Evolutionary conservation across 2,797 vertebrate genomes (phyloP).

Genomic region (Propithecus deckenii): DNA sequence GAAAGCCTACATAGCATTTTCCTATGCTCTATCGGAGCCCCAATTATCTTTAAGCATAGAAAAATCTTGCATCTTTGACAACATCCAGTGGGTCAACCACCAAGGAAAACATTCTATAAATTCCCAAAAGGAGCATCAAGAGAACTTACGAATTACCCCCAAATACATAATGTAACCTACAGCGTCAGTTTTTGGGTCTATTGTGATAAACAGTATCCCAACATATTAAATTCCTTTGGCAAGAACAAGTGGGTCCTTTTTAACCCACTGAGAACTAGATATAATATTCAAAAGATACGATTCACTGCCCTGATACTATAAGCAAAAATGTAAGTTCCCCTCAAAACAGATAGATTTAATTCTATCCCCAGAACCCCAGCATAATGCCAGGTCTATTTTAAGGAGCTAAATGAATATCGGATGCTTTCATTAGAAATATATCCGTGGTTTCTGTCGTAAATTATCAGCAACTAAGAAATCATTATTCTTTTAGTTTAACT

Average conservation of each 20-base stretch:
- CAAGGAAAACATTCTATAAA: neutral
- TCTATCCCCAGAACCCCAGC: neutral
- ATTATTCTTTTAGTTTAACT: slow-evolving; percentile 15
- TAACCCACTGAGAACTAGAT: neutral
- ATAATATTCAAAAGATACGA: neutral
- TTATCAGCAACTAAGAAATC: slow-evolving; percentile 14
- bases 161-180: neutral
- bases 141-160: neutral
- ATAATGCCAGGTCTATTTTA: neutral
- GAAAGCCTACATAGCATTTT: neutral
- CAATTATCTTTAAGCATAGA: neutral
- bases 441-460: slow-evolving; percentile 7
- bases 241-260: slow-evolving; percentile 16
- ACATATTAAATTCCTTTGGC: neutral
- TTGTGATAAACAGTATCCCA: neutral
- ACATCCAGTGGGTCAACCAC: neutral
- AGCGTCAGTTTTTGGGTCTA: neutral
- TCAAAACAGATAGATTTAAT: neutral
- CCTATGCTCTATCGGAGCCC: neutral
- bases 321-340: neutral
- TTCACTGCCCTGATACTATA: neutral
- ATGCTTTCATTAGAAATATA: slow-evolving; percentile 14
- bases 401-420: neutral
- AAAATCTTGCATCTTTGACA: neutral
- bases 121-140: neutral